phyloP scores from a whole-genome alignment of 2,797 vertebrate genomes.

The Protonibea diacanthus region DNA sequence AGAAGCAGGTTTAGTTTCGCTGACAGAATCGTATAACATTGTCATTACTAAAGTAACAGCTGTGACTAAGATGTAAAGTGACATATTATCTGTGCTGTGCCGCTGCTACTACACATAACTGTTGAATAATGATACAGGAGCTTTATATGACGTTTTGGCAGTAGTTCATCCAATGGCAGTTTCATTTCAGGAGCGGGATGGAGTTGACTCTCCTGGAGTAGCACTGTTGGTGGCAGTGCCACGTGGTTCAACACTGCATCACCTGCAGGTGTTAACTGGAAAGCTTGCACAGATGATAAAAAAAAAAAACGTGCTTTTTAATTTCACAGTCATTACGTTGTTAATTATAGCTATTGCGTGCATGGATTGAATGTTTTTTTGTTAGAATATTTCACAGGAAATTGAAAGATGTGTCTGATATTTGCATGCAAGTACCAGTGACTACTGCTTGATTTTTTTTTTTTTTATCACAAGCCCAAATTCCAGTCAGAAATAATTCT shows the following conservation, averaged over 20 bases:
- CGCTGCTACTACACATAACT: conserved; percentile 58
- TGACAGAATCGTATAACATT: conserved; percentile 73
- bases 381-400: not conserved
- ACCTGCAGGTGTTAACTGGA: conserved; percentile 23
- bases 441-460: not conserved
- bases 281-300: conserved; percentile 9
- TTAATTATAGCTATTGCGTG: not conserved
- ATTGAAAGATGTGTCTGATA: conserved; percentile 7
- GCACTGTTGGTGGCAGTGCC: conserved; percentile 8
- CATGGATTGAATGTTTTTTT: not conserved
- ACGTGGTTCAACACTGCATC: conserved; percentile 7
- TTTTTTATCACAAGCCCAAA: not conserved
- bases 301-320: not conserved
- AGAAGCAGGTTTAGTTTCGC: conserved; percentile 69
- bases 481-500: not conserved
- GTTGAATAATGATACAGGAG: conserved; percentile 61
- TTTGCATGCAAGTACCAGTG: not conserved
- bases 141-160: conserved; percentile 59
- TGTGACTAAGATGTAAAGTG: conserved; percentile 72
- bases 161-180: conserved; percentile 51
- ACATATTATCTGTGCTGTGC: conserved; percentile 66
- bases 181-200: conserved; percentile 53
- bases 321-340: conserved; percentile 12
- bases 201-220: conserved; percentile 39
- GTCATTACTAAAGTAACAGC: conserved; percentile 75